Evolutionary conservation across 2,888 invertebrate genomes (phyloP), one percentile per base, ranked within the genome.

Genomic region (Cosmia pyralina): DNA sequence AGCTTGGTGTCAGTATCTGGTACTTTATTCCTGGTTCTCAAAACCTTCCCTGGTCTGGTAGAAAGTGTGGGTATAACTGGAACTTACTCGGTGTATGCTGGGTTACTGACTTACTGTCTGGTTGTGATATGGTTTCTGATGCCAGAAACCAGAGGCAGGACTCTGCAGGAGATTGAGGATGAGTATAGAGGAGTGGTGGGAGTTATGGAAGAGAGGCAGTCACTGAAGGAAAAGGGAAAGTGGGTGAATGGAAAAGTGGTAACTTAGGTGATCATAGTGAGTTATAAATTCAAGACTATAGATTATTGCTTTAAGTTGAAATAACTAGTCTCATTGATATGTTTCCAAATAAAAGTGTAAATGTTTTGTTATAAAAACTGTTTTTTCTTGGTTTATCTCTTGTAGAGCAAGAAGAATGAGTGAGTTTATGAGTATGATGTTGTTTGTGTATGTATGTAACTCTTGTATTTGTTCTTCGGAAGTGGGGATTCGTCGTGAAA

Each of bases 91-190:
- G 85, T 97, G 60, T 97, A 97, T 87, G 94, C 96, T 15, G 96
- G 95, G 2, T 83, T 93, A 0, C 91, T 97, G 69, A 92, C 96
- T 0, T 91, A 97, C 8, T 86, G 96, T 44, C 96, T 97, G 50
- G 90, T 96, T 4, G 83, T 97, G 0, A 96, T 97, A 74, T 94
- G 97, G 79, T 94, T 96, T 69, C 87, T 96, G 66, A 89, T 97
- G 70, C 97, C 97, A 0, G 97, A 97, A 90, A 98, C 97, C 0
- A 97, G 96, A 82, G 97, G 97, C 6, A 97, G 96, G 82, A 97
- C 97, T 0, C 90, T 97, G 69, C 94, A 97, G 75, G 97, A 97
- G 89, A 97, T 97, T 64, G 97, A 97, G 82, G 96, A 97, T 28
- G 92, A 93, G 67, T 96, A 96, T 70, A 90, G 92, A 81, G 94